These are phyloP conservation scores for Ormyrus labotus DNA, from an alignment of 2,888 invertebrate species.

Conservation along the genomic window DNA sequence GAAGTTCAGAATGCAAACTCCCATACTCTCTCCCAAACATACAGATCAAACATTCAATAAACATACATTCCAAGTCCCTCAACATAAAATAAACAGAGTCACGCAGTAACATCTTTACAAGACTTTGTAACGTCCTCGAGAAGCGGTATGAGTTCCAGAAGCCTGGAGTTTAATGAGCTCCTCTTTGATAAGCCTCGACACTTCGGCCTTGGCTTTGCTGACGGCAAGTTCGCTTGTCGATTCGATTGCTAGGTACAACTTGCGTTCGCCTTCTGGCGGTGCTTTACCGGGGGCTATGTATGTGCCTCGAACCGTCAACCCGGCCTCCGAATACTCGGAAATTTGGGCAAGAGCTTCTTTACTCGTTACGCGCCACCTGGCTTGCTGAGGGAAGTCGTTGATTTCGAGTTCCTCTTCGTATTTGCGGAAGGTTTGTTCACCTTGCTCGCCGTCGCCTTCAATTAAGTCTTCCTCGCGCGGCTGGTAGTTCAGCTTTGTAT, in stretches of 20 bases:
- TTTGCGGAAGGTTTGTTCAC: slow-evolving; percentile 86
- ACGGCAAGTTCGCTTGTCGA: slow-evolving; percentile 97
- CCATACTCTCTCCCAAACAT: too few species aligned
- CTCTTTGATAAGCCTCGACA: slow-evolving; percentile 97
- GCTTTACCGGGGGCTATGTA: slow-evolving; percentile 93
- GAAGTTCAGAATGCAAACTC: too few species aligned
- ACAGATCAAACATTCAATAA: too few species aligned
- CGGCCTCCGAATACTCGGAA: slow-evolving; percentile 99
- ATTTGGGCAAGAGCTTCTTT: slow-evolving; percentile 99
- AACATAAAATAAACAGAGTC: too few species aligned
- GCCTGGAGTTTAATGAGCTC: slow-evolving; percentile 94
- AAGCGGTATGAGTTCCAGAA: slow-evolving; percentile 88
- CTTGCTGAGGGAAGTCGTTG: slow-evolving; percentile 99
- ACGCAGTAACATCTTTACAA: slow-evolving; percentile 77
- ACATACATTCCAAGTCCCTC: background rate
- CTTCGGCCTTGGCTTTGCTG: slow-evolving; percentile 97
- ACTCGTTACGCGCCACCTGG: slow-evolving; percentile 97
- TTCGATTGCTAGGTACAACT: slow-evolving; percentile 98
- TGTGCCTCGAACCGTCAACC: slow-evolving; percentile 98
- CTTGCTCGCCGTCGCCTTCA: slow-evolving; percentile 82
- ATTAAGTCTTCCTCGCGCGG: slow-evolving; percentile 89
- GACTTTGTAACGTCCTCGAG: slow-evolving; percentile 96
- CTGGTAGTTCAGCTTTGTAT: slow-evolving; percentile 97
- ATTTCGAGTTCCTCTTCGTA: slow-evolving; percentile 99
- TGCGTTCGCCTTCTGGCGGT: slow-evolving; percentile 95